Conservation (phyloP, 2,113 vertebrate species). For the Stigmatopora argus region DNA sequence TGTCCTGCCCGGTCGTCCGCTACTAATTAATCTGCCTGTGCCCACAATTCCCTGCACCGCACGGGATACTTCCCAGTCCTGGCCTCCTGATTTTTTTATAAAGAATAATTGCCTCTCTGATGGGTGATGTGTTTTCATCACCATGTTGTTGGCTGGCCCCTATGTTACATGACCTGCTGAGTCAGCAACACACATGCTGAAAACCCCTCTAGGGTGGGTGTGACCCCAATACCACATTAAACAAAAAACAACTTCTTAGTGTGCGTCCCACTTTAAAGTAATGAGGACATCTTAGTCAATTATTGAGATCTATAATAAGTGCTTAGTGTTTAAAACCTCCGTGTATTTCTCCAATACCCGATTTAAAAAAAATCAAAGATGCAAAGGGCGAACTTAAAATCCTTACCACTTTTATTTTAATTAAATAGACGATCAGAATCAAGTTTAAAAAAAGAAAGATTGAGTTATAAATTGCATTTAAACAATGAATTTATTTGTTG, state of each 20-base stretch:
- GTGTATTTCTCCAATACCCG: too few relatives aligned
- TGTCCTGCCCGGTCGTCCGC: too few relatives aligned
- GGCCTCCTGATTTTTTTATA: not conserved
- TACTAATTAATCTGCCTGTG: not conserved
- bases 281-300: constrained; percentile 5
- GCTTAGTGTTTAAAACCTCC: not conserved
- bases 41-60: constrained; percentile 1
- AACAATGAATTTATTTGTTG: too few relatives aligned
- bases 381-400: too few relatives aligned
- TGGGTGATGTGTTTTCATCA: not conserved
- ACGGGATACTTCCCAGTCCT: constrained; percentile 1
- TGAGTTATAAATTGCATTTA: too few relatives aligned
- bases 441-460: too few relatives aligned
- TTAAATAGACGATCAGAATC: too few relatives aligned
- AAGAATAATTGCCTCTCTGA: constrained; percentile 8
- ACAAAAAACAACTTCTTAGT: not conserved
- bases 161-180: not conserved
- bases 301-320: constrained; percentile 3
- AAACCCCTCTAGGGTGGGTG: not conserved
- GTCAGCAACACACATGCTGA: not conserved
- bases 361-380: not conserved
- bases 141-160: not conserved
- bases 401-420: too few relatives aligned
- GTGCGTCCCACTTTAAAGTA: constrained; percentile 7
- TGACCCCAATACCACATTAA: not conserved